Evolutionary conservation across 1,140 invertebrate genomes (phyloP).

Genomic region (Diploscapter pachys): DNA sequence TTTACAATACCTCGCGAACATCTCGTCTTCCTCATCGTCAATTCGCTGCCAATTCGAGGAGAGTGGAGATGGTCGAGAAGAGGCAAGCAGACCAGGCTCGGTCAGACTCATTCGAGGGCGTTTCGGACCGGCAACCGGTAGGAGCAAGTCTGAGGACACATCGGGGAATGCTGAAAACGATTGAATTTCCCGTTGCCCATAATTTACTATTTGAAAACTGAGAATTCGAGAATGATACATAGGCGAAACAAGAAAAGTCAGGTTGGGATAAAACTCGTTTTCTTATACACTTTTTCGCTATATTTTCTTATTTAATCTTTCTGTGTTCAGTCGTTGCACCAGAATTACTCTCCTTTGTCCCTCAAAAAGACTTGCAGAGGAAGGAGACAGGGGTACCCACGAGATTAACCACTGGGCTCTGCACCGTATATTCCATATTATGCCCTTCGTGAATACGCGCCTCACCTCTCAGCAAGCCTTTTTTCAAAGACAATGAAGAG

Average conservation of each 20-base stretch:
- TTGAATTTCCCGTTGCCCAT: background rate
- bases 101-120: conserved; percentile 6
- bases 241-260: background rate
- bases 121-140: background rate
- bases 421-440: background rate
- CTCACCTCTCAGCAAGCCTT: background rate
- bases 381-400: no score
- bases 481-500: background rate
- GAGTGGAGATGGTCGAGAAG: conserved; percentile 12
- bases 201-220: background rate
- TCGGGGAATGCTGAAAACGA: conserved; percentile 1
- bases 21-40: conserved; percentile 33
- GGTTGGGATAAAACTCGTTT: background rate
- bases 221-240: background rate
- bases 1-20: conserved; percentile 9
- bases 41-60: background rate
- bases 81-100: background rate
- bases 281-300: background rate
- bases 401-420: background rate
- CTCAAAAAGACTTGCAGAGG: no score
- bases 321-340: no score
- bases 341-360: no score
- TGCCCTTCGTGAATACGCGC: background rate
- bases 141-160: conserved; percentile 4
- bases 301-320: no score